These are phyloP conservation scores for Echinarachnius parma DNA, from an alignment of 53 echinoderm and acorn worm genomes.

Conservation along the genomic window DNA sequence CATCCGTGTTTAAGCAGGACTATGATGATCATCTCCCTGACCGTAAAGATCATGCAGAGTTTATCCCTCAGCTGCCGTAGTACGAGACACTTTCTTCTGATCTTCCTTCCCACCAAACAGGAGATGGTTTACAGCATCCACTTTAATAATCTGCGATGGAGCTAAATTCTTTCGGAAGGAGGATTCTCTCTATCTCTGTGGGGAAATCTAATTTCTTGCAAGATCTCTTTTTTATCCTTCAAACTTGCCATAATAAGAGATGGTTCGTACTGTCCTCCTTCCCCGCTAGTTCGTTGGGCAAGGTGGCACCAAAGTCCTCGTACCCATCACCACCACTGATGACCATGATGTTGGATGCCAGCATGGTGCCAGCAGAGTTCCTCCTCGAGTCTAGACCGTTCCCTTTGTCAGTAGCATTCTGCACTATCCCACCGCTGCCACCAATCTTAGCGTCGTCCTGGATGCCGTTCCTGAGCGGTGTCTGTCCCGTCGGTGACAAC, in stretches of 20 bases:
- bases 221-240: too few species aligned
- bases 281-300: conserved; percentile 90
- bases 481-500: conserved; percentile 39
- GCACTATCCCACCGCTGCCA: background rate
- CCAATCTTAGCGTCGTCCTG: background rate
- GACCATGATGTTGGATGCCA: conserved; percentile 80
- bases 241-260: conserved; percentile 93
- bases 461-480: background rate
- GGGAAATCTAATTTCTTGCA: too few species aligned
- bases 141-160: too few species aligned
- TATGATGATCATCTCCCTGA: too few species aligned
- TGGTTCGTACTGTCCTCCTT: conserved; percentile 98
- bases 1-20: too few species aligned
- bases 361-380: conserved; percentile 57
- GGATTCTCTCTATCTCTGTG: too few species aligned
- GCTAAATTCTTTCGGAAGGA: too few species aligned
- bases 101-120: too few species aligned
- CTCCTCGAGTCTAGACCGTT: conserved; percentile 19
- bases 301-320: conserved; percentile 90
- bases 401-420: conserved; percentile 17
- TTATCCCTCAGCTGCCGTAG: too few species aligned
- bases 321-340: conserved; percentile 99
- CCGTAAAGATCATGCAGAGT: too few species aligned
- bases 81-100: too few species aligned
- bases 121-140: too few species aligned